Percentiles rank a stretch among this genome's conserved stretches.
Evolutionary conservation across 2,888 invertebrate genomes (phyloP).

Genomic region (Ellobium chinense): DNA sequence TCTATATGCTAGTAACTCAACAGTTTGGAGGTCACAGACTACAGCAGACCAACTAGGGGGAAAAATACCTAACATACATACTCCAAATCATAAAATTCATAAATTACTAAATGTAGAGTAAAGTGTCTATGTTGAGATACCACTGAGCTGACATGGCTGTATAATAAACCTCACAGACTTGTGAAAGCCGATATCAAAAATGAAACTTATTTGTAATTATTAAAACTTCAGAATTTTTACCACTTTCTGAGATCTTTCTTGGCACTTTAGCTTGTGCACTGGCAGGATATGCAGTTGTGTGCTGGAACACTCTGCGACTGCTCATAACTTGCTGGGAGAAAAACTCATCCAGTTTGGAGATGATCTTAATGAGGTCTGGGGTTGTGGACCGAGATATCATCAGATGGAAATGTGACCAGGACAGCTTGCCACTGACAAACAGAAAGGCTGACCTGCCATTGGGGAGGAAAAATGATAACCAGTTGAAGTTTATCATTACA

Average conservation of each 20-base stretch:
- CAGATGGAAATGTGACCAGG: slow-evolving; percentile 97
- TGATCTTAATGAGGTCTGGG: slow-evolving; percentile 97
- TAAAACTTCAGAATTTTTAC: background rate
- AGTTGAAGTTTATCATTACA: background rate
- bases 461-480: background rate
- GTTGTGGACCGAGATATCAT: slow-evolving; percentile 98
- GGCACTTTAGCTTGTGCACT: slow-evolving; percentile 13
- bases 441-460: slow-evolving; percentile 87
- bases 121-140: too few relatives aligned
- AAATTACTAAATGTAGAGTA: too few relatives aligned
- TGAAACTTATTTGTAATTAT: too few relatives aligned
- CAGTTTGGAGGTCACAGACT: too few relatives aligned
- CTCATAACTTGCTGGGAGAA: slow-evolving; percentile 98
- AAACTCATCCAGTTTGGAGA: slow-evolving; percentile 96
- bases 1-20: too few relatives aligned
- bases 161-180: too few relatives aligned
- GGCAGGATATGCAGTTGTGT: slow-evolving; percentile 14
- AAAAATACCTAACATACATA: too few relatives aligned
- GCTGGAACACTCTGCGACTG: slow-evolving; percentile 90
- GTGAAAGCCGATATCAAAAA: too few relatives aligned
- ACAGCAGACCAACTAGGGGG: too few relatives aligned
- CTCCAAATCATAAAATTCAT: too few relatives aligned
- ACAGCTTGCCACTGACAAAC: slow-evolving; percentile 92
- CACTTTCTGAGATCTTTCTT: slow-evolving; percentile 46
- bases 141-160: too few relatives aligned